These are phyloP conservation scores for Heliconius aoede DNA, from an alignment of 2,888 invertebrate genomes.

Conservation along the genomic window DNA sequence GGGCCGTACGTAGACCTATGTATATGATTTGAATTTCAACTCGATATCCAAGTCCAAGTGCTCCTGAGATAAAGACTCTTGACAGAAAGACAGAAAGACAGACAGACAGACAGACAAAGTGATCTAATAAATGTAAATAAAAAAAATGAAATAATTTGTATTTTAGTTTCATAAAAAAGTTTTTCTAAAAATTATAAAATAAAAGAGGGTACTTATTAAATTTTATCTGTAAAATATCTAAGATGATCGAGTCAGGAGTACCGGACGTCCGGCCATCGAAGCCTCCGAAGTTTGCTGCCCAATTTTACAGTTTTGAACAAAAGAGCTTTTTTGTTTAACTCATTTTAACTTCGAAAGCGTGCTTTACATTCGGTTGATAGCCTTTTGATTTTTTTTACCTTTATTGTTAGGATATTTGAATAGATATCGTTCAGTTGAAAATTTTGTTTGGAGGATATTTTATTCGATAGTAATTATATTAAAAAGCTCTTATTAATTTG, in stretches of 20 bases:
- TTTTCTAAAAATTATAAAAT: not conserved
- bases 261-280: slow-evolving; percentile 66
- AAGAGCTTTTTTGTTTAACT: slow-evolving; percentile 53
- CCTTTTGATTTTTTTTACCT: slow-evolving; percentile 10
- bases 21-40: too few species aligned
- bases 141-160: not conserved
- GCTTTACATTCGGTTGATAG: slow-evolving; percentile 30
- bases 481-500: not conserved
- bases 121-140: too few species aligned
- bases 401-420: not conserved
- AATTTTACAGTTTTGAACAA: slow-evolving; percentile 64
- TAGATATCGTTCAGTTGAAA: not conserved
- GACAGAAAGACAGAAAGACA: too few species aligned
- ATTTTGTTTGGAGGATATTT: not conserved
- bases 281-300: slow-evolving; percentile 60
- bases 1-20: too few species aligned
- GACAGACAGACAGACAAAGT: too few species aligned
- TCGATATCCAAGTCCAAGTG: too few species aligned
- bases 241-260: slow-evolving; percentile 38
- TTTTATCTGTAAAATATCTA: slow-evolving; percentile 26
- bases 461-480: slow-evolving; percentile 1
- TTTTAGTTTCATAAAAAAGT: not conserved
- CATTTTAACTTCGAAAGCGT: slow-evolving; percentile 48
- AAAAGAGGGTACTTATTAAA: slow-evolving; percentile 7
- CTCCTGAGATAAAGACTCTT: too few species aligned